Conservation (phyloP, 2,888 invertebrate species). For the Eupithecia pulchellata region DNA sequence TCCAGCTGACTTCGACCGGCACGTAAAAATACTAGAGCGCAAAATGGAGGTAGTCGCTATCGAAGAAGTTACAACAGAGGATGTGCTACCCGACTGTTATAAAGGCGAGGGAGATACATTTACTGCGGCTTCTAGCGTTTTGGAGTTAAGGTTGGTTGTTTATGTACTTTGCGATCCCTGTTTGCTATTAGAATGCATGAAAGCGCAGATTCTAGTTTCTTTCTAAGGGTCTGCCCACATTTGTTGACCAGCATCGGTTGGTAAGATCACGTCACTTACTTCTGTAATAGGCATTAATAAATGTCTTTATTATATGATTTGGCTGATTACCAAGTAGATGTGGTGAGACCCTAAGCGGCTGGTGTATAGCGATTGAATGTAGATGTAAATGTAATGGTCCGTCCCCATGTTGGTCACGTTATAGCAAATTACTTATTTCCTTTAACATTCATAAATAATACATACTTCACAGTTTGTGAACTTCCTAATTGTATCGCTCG, state of each 20-base stretch:
- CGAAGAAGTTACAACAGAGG: slow-evolving; percentile 41
- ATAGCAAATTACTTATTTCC: not conserved
- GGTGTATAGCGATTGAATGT: not conserved
- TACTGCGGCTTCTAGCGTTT: slow-evolving; percentile 80
- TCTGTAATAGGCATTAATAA: not conserved
- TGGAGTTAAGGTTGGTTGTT: slow-evolving; percentile 71
- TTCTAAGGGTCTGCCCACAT: not conserved
- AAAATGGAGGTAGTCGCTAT: slow-evolving; percentile 55
- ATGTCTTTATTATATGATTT: not conserved
- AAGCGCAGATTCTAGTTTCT: not conserved
- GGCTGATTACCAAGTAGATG: not conserved
- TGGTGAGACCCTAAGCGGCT: not conserved
- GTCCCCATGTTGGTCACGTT: not conserved
- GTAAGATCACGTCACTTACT: not conserved
- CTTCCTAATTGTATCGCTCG: not conserved
- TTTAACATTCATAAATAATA: too few species aligned
- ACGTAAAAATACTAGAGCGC: slow-evolving; percentile 62
- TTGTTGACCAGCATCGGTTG: not conserved
- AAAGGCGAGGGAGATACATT: slow-evolving; percentile 82
- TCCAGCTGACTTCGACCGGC: slow-evolving; percentile 69
- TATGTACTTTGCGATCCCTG: not conserved
- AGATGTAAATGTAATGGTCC: not conserved
- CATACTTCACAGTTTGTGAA: not conserved
- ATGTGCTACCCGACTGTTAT: slow-evolving; percentile 68
- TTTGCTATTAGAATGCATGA: not conserved